A percentile compares a stretch with the other conserved stretches of the same genome.
These are phyloP conservation scores for Ametastegia equiseti DNA, from an alignment of 2,888 invertebrate genomes.

Conservation along the genomic window DNA sequence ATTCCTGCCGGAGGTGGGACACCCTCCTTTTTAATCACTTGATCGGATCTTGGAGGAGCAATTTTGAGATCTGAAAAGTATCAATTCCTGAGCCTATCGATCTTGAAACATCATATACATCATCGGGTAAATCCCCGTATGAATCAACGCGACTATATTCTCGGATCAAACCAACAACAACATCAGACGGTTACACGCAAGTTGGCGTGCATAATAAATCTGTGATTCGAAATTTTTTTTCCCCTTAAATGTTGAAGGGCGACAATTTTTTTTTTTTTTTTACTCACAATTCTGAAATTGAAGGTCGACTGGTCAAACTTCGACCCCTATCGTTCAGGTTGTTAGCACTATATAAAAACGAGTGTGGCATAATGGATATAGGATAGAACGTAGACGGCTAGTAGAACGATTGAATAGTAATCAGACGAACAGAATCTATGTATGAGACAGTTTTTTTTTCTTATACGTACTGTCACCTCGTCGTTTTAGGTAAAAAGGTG, in stretches of 20 bases:
- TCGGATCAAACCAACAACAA: neutral
- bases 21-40: slow-evolving; percentile 58
- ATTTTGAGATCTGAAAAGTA: slow-evolving; percentile 55
- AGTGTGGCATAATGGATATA: neutral
- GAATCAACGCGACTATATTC: neutral
- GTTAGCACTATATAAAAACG: neutral
- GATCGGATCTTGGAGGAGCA: slow-evolving; percentile 56
- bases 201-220: slow-evolving; percentile 14
- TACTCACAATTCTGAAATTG: neutral
- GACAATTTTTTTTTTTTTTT: neutral
- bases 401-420: neutral
- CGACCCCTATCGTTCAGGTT: neutral
- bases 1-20: slow-evolving; percentile 67
- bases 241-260: slow-evolving; percentile 11
- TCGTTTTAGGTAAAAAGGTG: neutral
- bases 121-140: neutral
- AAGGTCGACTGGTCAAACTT: slow-evolving; percentile 8
- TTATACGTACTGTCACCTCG: neutral
- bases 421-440: neutral
- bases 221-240: slow-evolving; percentile 7
- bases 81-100: neutral
- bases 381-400: neutral
- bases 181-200: slow-evolving; percentile 5
- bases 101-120: neutral
- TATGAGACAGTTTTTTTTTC: neutral